Conservation (phyloP, 2,888 invertebrate species). For the Ecliptopera silaceata region DNA sequence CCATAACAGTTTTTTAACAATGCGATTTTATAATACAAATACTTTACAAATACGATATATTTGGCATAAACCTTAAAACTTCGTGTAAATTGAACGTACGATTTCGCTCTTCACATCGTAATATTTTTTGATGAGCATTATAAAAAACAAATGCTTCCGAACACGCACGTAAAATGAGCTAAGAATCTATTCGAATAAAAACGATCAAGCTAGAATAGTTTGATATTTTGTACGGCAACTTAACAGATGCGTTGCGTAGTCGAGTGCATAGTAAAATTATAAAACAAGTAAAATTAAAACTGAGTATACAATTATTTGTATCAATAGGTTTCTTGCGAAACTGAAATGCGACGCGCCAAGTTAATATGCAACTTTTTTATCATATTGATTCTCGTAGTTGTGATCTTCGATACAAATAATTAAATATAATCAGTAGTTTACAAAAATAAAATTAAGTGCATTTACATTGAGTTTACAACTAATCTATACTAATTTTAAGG, state of each 20-base stretch:
- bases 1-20: conserved; percentile 78
- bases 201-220: background rate
- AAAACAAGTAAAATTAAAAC: conserved; percentile 6
- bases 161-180: background rate
- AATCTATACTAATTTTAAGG: conserved; percentile 47
- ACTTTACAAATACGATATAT: conserved; percentile 78
- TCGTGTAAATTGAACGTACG: conserved; percentile 47
- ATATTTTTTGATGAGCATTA: conserved; percentile 15
- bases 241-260: background rate
- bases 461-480: conserved; percentile 30
- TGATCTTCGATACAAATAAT: conserved; percentile 4
- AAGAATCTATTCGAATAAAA: background rate
- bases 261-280: background rate
- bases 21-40: conserved; percentile 72
- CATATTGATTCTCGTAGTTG: too few relatives aligned
- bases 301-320: background rate
- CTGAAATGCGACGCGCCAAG: background rate
- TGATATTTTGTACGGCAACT: background rate
- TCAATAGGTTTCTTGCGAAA: background rate
- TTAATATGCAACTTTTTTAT: too few relatives aligned
- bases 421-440: conserved; percentile 6
- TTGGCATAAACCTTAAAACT: conserved; percentile 78
- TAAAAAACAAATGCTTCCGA: background rate
- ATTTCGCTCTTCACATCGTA: background rate
- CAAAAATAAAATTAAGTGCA: conserved; percentile 35